Evolutionary conservation across 2,113 vertebrate species (phyloP).

Genomic region (Hippocampus comes): DNA sequence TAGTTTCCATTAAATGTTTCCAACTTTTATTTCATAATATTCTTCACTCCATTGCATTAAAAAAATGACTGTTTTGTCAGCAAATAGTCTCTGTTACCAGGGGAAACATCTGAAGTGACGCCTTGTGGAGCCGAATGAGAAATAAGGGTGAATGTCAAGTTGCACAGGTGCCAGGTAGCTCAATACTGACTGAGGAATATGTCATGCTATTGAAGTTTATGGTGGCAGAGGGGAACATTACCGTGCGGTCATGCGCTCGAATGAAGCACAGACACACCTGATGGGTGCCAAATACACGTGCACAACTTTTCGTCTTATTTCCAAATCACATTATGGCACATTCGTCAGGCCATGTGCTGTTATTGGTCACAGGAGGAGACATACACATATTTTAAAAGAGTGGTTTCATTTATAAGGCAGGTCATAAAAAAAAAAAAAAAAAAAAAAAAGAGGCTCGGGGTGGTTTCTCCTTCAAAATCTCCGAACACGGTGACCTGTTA

Average conservation of each 20-base stretch:
- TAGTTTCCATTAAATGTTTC: not conserved
- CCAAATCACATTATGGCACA: slow-evolving; percentile 63
- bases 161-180: slow-evolving; percentile 60
- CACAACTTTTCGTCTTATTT: slow-evolving; percentile 45
- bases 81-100: slow-evolving; percentile 63
- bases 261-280: slow-evolving; percentile 45
- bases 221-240: slow-evolving; percentile 64
- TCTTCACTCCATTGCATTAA: slow-evolving; percentile 28
- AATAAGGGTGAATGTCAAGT: slow-evolving; percentile 64
- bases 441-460: slow-evolving; percentile 13
- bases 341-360: slow-evolving; percentile 48
- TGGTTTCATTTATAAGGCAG: slow-evolving; percentile 72
- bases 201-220: slow-evolving; percentile 64
- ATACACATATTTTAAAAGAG: slow-evolving; percentile 60
- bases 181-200: slow-evolving; percentile 49
- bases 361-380: slow-evolving; percentile 69
- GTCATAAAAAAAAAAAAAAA: slow-evolving; percentile 56
- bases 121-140: slow-evolving; percentile 50
- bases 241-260: slow-evolving; percentile 45
- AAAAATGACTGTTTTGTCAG: slow-evolving; percentile 46
- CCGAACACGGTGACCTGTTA: slow-evolving; percentile 57
- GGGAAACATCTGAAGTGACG: slow-evolving; percentile 63
- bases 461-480: slow-evolving; percentile 51
- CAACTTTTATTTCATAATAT: not conserved
- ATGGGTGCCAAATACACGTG: slow-evolving; percentile 57